Percentiles rank a stretch among this genome's conserved stretches.
Evolutionary conservation across 2,113 vertebrate species (phyloP).

Genomic region (Urocitellus parryii): DNA sequence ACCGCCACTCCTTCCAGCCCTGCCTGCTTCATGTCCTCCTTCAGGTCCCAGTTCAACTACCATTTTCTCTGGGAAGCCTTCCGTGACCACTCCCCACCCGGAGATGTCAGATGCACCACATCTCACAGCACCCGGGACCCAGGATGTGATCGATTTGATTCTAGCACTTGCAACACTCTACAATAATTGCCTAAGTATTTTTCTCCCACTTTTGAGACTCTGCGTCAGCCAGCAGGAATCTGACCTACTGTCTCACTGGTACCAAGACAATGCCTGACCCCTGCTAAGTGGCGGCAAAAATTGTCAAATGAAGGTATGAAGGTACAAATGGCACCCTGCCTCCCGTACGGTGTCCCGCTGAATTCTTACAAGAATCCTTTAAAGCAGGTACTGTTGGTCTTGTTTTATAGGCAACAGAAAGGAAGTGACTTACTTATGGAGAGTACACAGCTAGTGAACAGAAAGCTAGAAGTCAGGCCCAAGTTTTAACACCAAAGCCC

Average conservation of each 20-base stretch:
- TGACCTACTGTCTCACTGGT: background rate
- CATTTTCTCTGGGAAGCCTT: background rate
- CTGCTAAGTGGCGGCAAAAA: background rate
- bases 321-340: background rate
- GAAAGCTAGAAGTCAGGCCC: background rate
- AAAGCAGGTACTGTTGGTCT: background rate
- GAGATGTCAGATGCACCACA: background rate
- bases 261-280: background rate
- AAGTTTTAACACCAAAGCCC: background rate
- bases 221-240: background rate
- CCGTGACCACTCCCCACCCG: background rate
- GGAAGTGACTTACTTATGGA: background rate
- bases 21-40: background rate
- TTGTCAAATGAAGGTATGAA: background rate
- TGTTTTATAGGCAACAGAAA: background rate
- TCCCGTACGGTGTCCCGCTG: background rate
- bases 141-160: too few species aligned
- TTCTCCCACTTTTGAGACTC: background rate
- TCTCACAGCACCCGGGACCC: background rate
- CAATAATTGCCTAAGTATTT: background rate
- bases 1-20: background rate
- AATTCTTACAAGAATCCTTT: background rate
- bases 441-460: background rate
- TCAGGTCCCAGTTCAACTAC: background rate
- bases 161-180: background rate